These are phyloP conservation scores for Nothocercus nigrocapillus DNA, from an alignment of 2,113 vertebrate species.

Conservation along the genomic window DNA sequence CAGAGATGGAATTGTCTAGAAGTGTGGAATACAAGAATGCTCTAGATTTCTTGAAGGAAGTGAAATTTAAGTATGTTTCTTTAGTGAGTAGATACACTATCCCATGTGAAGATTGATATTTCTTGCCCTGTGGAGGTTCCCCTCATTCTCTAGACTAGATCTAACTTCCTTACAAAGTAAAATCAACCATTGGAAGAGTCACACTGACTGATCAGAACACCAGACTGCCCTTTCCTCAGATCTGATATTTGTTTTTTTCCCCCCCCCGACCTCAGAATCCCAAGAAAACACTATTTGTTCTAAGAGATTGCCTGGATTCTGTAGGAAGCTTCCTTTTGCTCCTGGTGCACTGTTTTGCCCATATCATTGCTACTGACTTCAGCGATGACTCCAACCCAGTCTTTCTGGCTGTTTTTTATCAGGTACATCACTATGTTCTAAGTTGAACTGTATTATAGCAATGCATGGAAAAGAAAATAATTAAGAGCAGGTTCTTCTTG, in stretches of 20 bases:
- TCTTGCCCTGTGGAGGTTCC: not conserved
- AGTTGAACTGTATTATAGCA: fast-evolving
- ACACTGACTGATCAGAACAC: not conserved
- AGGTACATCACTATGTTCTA: slow-evolving; percentile 69
- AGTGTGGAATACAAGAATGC: not conserved
- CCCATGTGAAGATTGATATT: fast-evolving
- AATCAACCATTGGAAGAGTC: not conserved
- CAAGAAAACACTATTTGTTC: slow-evolving; percentile 79
- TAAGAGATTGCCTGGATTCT: slow-evolving; percentile 80
- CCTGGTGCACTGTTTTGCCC: slow-evolving; percentile 85
- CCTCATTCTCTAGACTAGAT: not conserved
- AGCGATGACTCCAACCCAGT: slow-evolving; percentile 72
- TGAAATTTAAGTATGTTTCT: not conserved
- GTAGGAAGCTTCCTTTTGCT: slow-evolving; percentile 86
- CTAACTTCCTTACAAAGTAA: not conserved
- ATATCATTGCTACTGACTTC: slow-evolving; percentile 76
- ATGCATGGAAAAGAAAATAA: fast-evolving
- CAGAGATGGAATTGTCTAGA: not conserved
- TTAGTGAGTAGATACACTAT: not conserved
- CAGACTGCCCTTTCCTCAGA: not conserved
- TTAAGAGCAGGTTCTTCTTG: fast-evolving
- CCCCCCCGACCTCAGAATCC: slow-evolving; percentile 66
- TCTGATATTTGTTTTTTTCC: not conserved
- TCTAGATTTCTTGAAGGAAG: not conserved
- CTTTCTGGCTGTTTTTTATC: slow-evolving; percentile 84